Percentiles rank a stretch among this genome's conserved stretches.
These are phyloP conservation scores for Zaprionus africanus DNA, from an alignment of 1,140 invertebrate genomes.

Conservation along the genomic window DNA sequence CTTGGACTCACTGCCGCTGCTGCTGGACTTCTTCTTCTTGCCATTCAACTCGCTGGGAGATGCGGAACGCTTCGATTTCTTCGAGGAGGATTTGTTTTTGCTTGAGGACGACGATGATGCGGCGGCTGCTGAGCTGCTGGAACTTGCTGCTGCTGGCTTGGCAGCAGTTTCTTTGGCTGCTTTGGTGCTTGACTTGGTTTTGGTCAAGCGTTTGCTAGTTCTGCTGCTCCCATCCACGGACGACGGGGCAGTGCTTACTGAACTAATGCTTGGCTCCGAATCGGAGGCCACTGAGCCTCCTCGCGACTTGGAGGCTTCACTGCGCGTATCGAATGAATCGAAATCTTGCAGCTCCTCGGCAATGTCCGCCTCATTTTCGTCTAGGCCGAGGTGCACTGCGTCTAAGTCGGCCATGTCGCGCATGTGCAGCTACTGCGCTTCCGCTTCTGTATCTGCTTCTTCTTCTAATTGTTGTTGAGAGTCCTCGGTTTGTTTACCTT, in stretches of 20 bases:
- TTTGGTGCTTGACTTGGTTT: slow-evolving; percentile 85
- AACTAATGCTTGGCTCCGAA: slow-evolving; percentile 89
- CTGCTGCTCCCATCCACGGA: slow-evolving; percentile 84
- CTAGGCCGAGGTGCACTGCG: slow-evolving; percentile 89
- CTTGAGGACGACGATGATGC: not conserved
- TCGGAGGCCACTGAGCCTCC: slow-evolving; percentile 88
- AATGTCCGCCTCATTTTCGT: slow-evolving; percentile 89
- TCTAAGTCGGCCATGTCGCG: slow-evolving; percentile 85
- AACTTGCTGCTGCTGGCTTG: slow-evolving; percentile 22
- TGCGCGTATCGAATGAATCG: slow-evolving; percentile 89
- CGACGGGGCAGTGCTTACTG: slow-evolving; percentile 88
- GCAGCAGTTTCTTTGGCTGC: slow-evolving; percentile 62
- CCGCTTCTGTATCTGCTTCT: not conserved
- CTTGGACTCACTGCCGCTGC: slow-evolving; percentile 85
- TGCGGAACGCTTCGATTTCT: slow-evolving; percentile 39
- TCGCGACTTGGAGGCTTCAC: slow-evolving; percentile 88
- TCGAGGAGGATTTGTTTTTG: slow-evolving; percentile 35
- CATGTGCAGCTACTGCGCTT: slow-evolving; percentile 56
- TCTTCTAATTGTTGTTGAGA: not conserved
- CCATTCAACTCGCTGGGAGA: slow-evolving; percentile 65
- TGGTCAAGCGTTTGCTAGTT: slow-evolving; percentile 85
- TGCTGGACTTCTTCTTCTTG: slow-evolving; percentile 61
- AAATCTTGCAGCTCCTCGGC: slow-evolving; percentile 89
- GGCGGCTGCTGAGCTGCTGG: slow-evolving; percentile 1
- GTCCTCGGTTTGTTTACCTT: slow-evolving; percentile 65